A percentile compares a stretch with the other conserved stretches of the same genome.
Evolutionary conservation across 2,113 vertebrate species (phyloP).

Genomic region (Micronycteris hirsuta): DNA sequence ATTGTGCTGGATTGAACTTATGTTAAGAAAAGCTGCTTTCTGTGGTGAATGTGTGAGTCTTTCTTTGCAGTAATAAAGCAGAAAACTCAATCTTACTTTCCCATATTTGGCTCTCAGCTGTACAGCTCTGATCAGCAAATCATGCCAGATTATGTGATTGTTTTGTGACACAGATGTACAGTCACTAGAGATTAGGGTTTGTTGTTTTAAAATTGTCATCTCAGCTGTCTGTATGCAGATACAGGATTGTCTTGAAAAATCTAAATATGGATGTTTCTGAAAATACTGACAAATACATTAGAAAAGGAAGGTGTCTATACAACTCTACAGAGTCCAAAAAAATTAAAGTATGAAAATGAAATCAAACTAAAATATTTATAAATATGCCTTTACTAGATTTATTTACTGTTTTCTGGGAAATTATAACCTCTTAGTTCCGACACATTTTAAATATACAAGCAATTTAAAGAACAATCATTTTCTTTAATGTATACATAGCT

Average conservation of each 20-base stretch:
- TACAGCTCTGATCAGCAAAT: conserved; percentile 32
- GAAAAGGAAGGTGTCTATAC: background rate
- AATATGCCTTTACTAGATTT: background rate
- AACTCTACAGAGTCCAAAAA: background rate
- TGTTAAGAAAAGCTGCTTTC: background rate
- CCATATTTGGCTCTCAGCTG: conserved; percentile 30
- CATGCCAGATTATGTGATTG: conserved; percentile 30
- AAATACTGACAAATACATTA: conserved; percentile 35
- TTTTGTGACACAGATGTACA: conserved; percentile 43
- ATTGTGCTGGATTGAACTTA: background rate
- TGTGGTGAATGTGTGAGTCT: background rate
- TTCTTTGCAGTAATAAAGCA: conserved; percentile 53
- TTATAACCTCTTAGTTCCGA: background rate
- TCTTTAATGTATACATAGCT: background rate
- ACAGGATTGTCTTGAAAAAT: conserved; percentile 24
- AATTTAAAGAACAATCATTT: background rate
- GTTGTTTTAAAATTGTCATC: conserved; percentile 39
- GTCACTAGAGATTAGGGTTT: conserved; percentile 9
- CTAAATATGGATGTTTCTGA: conserved; percentile 8
- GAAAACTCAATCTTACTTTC: conserved; percentile 22
- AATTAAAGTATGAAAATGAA: background rate
- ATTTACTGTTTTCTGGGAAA: conserved; percentile 32
- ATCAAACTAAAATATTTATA: background rate
- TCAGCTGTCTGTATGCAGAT: background rate
- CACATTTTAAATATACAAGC: background rate